Evolutionary conservation across 2,797 vertebrate genomes (phyloP).

Genomic region (Denticeps clupeoides): DNA sequence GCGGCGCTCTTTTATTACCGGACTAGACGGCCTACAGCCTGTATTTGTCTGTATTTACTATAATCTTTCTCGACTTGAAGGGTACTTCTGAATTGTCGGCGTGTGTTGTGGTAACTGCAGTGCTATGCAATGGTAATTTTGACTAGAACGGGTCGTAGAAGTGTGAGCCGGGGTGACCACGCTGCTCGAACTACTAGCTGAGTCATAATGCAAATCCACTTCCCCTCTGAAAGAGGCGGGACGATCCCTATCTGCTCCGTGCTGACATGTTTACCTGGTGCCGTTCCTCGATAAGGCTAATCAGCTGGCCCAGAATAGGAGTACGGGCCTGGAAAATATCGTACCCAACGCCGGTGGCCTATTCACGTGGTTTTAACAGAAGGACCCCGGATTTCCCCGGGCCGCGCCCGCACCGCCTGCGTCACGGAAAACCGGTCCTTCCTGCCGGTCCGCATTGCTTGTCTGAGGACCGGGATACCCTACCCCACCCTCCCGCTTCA

Average conservation of each 20-base stretch:
- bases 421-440: conserved; percentile 27
- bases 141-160: too few species aligned
- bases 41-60: too few species aligned
- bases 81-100: too few species aligned
- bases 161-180: not conserved
- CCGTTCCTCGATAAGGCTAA: conserved; percentile 25
- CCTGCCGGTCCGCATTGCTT: conserved; percentile 30
- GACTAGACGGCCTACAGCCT: too few species aligned
- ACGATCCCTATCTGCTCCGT: conserved; percentile 27
- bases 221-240: conserved; percentile 36
- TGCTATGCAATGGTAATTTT: not conserved
- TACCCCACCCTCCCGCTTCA: not conserved
- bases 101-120: not conserved
- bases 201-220: conserved; percentile 16
- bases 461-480: not conserved
- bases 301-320: conserved; percentile 23
- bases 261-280: conserved; percentile 23
- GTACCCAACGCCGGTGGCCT: not conserved
- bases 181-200: conserved; percentile 3
- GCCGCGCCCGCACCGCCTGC: too few species aligned
- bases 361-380: too few species aligned
- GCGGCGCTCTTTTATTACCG: too few species aligned
- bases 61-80: too few species aligned
- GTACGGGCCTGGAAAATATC: conserved; percentile 23
- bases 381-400: too few species aligned